Percentiles rank a stretch among this genome's conserved stretches.
These are phyloP conservation scores for Erythrocercus mccallii DNA, from an alignment of 2,113 vertebrate species.

Conservation along the genomic window DNA sequence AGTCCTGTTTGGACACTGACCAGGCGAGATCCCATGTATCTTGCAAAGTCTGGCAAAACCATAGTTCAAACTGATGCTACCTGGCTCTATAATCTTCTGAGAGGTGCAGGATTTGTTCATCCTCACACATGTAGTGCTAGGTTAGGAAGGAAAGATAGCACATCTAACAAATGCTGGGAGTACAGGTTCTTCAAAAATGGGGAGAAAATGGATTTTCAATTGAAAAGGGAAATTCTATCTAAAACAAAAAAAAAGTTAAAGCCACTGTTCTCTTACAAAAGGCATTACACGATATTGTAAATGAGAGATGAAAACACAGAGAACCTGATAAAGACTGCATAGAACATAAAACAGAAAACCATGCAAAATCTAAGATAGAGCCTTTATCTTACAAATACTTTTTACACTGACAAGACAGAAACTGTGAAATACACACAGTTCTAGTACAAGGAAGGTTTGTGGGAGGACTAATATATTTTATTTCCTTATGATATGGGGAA, in stretches of 20 bases:
- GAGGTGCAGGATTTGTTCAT: background rate
- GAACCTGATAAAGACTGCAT: background rate
- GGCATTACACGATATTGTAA: background rate
- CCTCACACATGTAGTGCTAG: background rate
- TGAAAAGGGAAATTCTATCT: background rate
- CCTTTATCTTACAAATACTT: background rate
- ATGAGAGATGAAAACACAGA: background rate
- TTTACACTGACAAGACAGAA: background rate
- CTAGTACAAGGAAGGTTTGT: background rate
- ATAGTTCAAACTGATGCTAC: background rate
- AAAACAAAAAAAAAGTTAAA: background rate
- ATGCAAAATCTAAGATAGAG: background rate
- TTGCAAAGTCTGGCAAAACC: background rate
- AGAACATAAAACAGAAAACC: background rate
- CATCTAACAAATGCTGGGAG: background rate
- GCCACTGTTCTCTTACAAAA: background rate
- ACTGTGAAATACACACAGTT: background rate
- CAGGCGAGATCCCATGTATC: rapidly evolving
- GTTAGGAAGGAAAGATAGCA: background rate
- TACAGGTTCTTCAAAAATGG: background rate
- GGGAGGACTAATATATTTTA: background rate
- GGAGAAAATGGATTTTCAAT: background rate
- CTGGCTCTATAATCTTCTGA: background rate
- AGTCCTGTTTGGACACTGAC: rapidly evolving
- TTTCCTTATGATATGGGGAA: background rate